Evolutionary conservation across 2,797 vertebrate genomes (phyloP).

Genomic region (Oreortyx pictus): DNA sequence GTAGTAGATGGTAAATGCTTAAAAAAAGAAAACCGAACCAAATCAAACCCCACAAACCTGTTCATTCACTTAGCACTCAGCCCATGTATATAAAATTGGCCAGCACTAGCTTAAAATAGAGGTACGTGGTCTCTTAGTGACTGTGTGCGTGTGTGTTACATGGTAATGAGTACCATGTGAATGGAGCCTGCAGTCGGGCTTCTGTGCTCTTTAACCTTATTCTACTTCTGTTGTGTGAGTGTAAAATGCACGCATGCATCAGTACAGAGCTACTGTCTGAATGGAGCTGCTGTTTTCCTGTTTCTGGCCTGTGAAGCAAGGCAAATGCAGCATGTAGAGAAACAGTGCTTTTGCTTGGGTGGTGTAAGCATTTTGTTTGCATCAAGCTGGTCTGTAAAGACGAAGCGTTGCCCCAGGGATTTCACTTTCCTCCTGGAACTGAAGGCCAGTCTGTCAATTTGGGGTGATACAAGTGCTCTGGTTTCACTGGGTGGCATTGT

Average conservation of each 20-base stretch:
- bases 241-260: background rate
- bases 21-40: background rate
- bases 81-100: background rate
- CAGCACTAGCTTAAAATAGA: background rate
- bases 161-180: background rate
- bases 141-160: background rate
- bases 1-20: background rate
- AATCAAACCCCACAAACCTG: background rate
- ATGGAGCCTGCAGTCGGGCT: background rate
- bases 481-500: background rate
- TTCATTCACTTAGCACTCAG: background rate
- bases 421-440: background rate
- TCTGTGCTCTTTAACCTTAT: background rate
- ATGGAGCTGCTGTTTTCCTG: background rate
- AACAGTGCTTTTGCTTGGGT: background rate
- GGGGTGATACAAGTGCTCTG: background rate
- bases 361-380: background rate
- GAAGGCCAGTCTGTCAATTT: background rate
- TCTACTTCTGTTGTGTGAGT: background rate
- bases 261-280: background rate
- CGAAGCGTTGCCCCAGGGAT: rapidly evolving
- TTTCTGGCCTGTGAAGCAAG: background rate
- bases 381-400: background rate
- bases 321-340: background rate
- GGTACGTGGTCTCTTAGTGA: background rate